Evolutionary conservation across 2,797 vertebrate genomes (phyloP), one percentile per base, ranked within the genome.

Genomic region (Gymnodraco acuticeps): DNA sequence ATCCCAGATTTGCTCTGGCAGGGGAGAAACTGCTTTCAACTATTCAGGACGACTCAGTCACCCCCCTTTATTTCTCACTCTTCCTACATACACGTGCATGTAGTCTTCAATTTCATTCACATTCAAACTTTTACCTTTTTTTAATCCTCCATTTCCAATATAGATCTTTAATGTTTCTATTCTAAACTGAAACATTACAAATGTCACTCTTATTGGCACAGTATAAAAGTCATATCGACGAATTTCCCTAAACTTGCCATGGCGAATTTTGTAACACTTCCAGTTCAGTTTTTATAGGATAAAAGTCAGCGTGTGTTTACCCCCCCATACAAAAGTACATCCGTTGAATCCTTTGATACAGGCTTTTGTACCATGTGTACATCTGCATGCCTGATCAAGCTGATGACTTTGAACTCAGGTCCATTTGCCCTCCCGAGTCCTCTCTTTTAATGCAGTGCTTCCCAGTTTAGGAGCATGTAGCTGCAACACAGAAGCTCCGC

Each of bases 371-470:
- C 72, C 54, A 64, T 70, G 60, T 84, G 53, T 75, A 59, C 64
- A 81, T 83, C 59, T 81, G 41, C 60, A 75, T 33, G 71, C 55
- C 58, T 64, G 80, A 86, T 87, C 70, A 74, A 86, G 83, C 66
- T 33, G 48, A 73, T 38, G 71, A 88, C 84, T 93, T 87, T 91
- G 81, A 92, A 86, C 87, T 83, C 58, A 75, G 70, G 86, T 92
- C 90, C 90, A 86, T 91, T 87, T 89, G 78, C 88, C 91, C 90
- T 81, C 86, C 73, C 64, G 81, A 92, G 82, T 87, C 82, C 81
- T 75, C 81, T 60, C 73, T 69, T 38, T 38, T 92, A 92, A 94
- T 93, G 84, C 89, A 73, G 52, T 72, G 79, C 77, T 87, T 91
- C 83, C 83, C 87, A 86, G 88, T 93, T 94, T 89, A 90, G 87